phyloP scores from a whole-genome alignment of 1,140 invertebrate genomes.

The Halotydeus destructor region DNA sequence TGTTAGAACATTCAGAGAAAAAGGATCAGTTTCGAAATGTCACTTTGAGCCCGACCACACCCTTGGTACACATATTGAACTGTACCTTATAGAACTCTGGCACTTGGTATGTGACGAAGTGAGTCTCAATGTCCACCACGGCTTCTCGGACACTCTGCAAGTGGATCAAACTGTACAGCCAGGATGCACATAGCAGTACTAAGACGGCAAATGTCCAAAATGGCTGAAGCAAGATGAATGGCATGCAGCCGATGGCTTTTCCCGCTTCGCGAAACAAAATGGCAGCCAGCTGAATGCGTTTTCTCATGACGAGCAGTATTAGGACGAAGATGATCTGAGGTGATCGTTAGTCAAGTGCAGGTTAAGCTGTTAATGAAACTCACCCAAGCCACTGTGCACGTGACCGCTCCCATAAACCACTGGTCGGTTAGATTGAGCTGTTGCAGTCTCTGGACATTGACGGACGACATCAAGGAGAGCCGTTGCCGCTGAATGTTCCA shows the following conservation, averaged over 20 bases:
- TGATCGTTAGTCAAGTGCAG: constrained; percentile 13
- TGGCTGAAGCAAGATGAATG: constrained; percentile 48
- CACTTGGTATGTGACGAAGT: constrained; percentile 29
- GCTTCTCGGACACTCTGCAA: constrained; percentile 40
- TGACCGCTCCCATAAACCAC: constrained; percentile 30
- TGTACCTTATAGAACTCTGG: constrained; percentile 29
- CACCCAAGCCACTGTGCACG: constrained; percentile 32
- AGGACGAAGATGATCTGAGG: constrained; percentile 35
- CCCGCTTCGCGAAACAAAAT: constrained; percentile 44
- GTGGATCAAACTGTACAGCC: constrained; percentile 36
- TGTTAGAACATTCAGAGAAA: too few species aligned
- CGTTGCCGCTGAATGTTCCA: constrained; percentile 23
- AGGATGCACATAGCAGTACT: constrained; percentile 30
- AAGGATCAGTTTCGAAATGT: too few species aligned
- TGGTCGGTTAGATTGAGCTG: constrained; percentile 20
- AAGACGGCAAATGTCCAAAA: constrained; percentile 42
- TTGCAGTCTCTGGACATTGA: constrained; percentile 20
- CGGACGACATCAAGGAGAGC: constrained; percentile 18
- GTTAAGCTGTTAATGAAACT: neutral
- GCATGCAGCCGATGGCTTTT: constrained; percentile 44
- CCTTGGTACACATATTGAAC: constrained; percentile 19
- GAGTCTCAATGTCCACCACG: constrained; percentile 24
- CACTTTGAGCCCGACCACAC: too few species aligned
- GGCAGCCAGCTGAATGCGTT: constrained; percentile 30
- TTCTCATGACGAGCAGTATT: constrained; percentile 46